A percentile compares a stretch with the other conserved stretches of the same genome.
Conservation (phyloP, 2,113 vertebrate species). For the Meleagris gallopavo region DNA sequence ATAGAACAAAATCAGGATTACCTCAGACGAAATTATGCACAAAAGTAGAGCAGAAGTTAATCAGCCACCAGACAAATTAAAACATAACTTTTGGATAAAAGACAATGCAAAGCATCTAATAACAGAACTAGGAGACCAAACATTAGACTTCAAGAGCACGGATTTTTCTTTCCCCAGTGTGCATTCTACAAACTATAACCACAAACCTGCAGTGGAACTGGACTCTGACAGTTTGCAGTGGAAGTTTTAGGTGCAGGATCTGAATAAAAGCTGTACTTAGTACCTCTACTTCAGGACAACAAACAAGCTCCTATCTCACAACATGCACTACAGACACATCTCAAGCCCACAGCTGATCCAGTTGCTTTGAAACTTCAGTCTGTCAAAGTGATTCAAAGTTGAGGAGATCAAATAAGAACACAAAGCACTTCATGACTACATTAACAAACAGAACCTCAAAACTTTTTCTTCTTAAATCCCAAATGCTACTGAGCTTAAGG, state of each 20-base stretch:
- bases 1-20: neutral
- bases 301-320: neutral
- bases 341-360: neutral
- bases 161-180: rapidly evolving
- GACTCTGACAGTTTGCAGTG: neutral
- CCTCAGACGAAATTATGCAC: neutral
- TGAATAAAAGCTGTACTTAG: neutral
- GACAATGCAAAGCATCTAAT: rapidly evolving
- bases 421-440: neutral
- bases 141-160: neutral
- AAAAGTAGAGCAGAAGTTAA: neutral
- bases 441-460: neutral
- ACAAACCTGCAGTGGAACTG: neutral
- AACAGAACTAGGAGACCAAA: neutral
- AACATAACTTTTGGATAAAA: neutral
- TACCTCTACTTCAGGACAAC: neutral
- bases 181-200: rapidly evolving
- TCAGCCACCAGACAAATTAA: neutral
- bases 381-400: neutral
- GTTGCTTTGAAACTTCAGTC: neutral
- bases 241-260: neutral
- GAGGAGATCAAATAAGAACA: neutral
- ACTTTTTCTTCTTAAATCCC: neutral
- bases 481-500: neutral
- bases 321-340: neutral